A percentile compares a stretch with the other conserved stretches of the same genome.
phyloP scores from a whole-genome alignment of 2,113 vertebrate species.

The Gallinago paraguaiae region DNA sequence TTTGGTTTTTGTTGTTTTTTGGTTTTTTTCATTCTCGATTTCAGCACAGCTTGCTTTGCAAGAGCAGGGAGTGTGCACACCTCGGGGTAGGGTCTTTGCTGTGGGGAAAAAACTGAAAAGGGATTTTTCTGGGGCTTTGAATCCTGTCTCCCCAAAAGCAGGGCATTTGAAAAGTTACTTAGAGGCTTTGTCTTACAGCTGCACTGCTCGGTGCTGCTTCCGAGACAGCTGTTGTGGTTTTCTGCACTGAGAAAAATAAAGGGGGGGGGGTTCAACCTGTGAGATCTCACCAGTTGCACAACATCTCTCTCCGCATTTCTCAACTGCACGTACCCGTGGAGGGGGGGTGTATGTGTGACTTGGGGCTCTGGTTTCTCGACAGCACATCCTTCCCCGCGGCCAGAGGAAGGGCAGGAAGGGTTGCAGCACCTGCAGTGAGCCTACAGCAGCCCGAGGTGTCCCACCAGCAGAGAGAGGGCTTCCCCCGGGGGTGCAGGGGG shows the following conservation, averaged over 20 bases:
- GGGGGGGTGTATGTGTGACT: too few relatives aligned
- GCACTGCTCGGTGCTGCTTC: not conserved
- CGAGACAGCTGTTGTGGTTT: not conserved
- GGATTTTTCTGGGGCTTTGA: not conserved
- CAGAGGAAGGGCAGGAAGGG: not conserved
- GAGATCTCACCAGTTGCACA: not conserved
- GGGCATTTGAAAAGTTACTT: not conserved
- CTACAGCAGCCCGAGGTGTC: too few relatives aligned
- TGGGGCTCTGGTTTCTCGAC: not conserved
- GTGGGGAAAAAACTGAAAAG: not conserved
- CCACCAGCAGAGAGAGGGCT: not conserved
- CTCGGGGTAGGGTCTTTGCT: not conserved
- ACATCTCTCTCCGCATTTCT: not conserved
- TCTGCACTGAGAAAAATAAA: not conserved
- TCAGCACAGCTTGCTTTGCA: not conserved
- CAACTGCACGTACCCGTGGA: fast-evolving
- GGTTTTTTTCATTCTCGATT: not conserved
- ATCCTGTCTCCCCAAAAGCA: not conserved
- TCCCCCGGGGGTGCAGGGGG: not conserved
- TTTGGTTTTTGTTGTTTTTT: not conserved
- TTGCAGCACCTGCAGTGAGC: fast-evolving
- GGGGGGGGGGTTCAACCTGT: not conserved
- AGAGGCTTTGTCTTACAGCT: not conserved
- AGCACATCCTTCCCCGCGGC: fast-evolving
- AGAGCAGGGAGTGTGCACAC: fast-evolving